Conservation (phyloP, 37 sponge, comb jelly and placozoan species). For the Aphrocallistes beatrix region DNA sequence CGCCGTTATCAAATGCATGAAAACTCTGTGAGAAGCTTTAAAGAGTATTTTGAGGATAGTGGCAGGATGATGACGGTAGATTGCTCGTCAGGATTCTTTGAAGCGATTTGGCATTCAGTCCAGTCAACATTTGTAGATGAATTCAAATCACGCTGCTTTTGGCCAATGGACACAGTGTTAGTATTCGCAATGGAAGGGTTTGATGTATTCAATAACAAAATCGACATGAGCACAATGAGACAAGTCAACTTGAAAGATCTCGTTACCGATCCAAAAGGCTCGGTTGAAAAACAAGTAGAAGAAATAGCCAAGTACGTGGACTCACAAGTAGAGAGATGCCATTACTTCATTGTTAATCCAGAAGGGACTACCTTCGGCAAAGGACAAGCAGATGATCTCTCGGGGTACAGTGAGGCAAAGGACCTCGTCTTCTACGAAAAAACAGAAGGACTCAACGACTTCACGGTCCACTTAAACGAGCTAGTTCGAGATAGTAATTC, state of each 20-base stretch:
- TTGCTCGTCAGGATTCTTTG: conserved; percentile 46
- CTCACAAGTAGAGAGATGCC: conserved; percentile 28
- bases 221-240: conserved; percentile 30
- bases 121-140: conserved; percentile 21
- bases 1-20: conserved; percentile 46
- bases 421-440: conserved; percentile 16
- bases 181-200: conserved; percentile 61
- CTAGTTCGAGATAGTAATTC: conserved; percentile 32
- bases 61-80: conserved; percentile 52
- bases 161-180: conserved; percentile 47
- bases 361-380: conserved; percentile 25
- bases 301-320: conserved; percentile 36
- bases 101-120: conserved; percentile 47
- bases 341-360: conserved; percentile 60
- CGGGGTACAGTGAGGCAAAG: not conserved
- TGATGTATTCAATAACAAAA: conserved; percentile 35
- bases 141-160: conserved; percentile 36
- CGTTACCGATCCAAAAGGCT: conserved; percentile 25
- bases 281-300: conserved; percentile 31
- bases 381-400: conserved; percentile 17
- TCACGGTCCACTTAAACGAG: conserved; percentile 34
- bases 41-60: conserved; percentile 33
- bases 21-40: conserved; percentile 32
- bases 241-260: conserved; percentile 34
- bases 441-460: conserved; percentile 44